phyloP scores from a whole-genome alignment of 2,113 vertebrate genomes.

The Alethe diademata region DNA sequence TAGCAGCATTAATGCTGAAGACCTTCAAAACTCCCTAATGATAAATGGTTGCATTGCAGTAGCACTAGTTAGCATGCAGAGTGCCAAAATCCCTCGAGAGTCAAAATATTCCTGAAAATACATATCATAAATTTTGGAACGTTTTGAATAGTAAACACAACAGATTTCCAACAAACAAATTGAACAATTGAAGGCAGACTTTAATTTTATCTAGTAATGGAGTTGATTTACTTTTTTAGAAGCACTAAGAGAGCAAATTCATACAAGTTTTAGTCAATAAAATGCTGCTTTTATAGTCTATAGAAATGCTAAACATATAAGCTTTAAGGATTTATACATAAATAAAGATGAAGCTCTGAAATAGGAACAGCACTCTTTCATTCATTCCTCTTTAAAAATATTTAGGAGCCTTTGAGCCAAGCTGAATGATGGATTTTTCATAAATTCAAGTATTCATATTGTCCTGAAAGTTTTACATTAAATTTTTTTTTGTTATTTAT shows the following conservation, averaged over 20 bases:
- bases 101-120: constrained; percentile 28
- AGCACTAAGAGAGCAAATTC: constrained; percentile 6
- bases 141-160: constrained; percentile 43
- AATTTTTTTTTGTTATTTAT: background rate
- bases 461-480: background rate
- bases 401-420: background rate
- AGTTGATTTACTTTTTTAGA: constrained; percentile 39
- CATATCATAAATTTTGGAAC: constrained; percentile 21
- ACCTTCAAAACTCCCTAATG: constrained; percentile 35
- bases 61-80: constrained; percentile 30
- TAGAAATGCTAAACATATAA: constrained; percentile 5
- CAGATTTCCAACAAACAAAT: constrained; percentile 58
- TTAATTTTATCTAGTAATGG: constrained; percentile 45
- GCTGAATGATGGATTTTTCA: background rate
- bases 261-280: constrained; percentile 27
- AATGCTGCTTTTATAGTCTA: constrained; percentile 35
- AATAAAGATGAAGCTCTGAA: constrained; percentile 36
- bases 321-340: constrained; percentile 24
- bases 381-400: constrained; percentile 20
- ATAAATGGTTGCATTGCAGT: background rate
- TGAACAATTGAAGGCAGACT: constrained; percentile 20
- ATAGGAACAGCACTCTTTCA: background rate
- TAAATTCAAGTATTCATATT: constrained; percentile 23
- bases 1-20: background rate
- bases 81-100: constrained; percentile 33